These are phyloP conservation scores for Columba livia DNA, from an alignment of 2,113 vertebrate species.

Conservation along the genomic window DNA sequence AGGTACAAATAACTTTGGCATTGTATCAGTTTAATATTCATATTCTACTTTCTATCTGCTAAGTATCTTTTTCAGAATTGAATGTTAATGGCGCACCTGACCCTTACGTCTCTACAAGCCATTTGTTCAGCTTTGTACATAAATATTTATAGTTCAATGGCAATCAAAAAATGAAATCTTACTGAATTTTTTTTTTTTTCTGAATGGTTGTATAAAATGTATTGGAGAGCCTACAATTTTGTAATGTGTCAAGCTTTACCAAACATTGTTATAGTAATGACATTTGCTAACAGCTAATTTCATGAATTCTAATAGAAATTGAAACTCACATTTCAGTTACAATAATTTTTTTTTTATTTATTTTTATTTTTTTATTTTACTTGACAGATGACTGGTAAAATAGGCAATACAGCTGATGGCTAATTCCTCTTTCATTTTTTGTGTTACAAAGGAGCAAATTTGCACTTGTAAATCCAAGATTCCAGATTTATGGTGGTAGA, in stretches of 20 bases:
- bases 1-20: background rate
- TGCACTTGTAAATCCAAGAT: background rate
- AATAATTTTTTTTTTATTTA: background rate
- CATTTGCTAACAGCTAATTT: background rate
- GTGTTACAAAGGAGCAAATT: background rate
- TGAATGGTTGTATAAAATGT: background rate
- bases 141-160: background rate
- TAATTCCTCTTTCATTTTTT: background rate
- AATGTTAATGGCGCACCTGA: background rate
- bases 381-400: background rate
- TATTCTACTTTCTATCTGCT: background rate
- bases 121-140: background rate
- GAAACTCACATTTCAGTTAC: background rate
- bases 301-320: background rate
- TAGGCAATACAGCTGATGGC: background rate
- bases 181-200: background rate
- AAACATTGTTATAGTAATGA: background rate
- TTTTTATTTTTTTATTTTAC: background rate
- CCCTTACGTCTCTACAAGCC: background rate
- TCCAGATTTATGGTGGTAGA: background rate
- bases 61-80: background rate
- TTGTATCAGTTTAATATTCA: background rate
- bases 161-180: background rate
- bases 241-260: background rate
- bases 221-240: background rate